A percentile compares a stretch with the other conserved stretches of the same genome.
These are phyloP conservation scores for Habropoda laboriosa DNA, from an alignment of 1,140 invertebrate species.

Conservation along the genomic window DNA sequence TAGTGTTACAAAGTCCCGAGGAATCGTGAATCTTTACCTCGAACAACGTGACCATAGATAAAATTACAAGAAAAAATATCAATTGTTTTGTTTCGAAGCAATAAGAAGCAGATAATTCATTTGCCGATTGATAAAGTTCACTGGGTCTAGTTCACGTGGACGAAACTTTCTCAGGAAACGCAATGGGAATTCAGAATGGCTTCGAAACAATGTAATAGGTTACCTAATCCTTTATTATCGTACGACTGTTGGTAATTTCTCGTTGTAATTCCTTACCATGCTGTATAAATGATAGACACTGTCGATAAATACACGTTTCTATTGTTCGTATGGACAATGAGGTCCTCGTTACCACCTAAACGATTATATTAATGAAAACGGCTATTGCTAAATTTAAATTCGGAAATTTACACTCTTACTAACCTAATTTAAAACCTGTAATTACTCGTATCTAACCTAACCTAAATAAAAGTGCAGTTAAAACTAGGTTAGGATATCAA, in stretches of 20 bases:
- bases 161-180: slow-evolving; percentile 1
- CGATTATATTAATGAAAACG: neutral
- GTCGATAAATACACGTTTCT: slow-evolving; percentile 8
- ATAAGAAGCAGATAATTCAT: neutral
- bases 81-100: neutral
- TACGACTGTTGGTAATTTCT: neutral
- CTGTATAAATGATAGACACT: neutral
- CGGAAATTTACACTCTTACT: neutral
- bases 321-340: slow-evolving; percentile 10
- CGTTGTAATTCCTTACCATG: neutral
- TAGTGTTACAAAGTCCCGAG: neutral
- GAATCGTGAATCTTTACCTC: neutral
- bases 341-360: neutral
- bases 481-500: neutral
- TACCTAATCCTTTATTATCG: slow-evolving; percentile 20
- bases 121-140: neutral
- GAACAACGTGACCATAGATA: neutral
- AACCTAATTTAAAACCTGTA: neutral
- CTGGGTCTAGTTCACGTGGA: neutral
- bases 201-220: slow-evolving; percentile 13
- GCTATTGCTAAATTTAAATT: neutral
- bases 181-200: neutral
- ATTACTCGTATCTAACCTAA: too few species aligned
- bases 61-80: neutral
- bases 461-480: neutral